Conservation (phyloP, 2,113 vertebrate genomes). For the Oncorhynchus kisutch region DNA sequence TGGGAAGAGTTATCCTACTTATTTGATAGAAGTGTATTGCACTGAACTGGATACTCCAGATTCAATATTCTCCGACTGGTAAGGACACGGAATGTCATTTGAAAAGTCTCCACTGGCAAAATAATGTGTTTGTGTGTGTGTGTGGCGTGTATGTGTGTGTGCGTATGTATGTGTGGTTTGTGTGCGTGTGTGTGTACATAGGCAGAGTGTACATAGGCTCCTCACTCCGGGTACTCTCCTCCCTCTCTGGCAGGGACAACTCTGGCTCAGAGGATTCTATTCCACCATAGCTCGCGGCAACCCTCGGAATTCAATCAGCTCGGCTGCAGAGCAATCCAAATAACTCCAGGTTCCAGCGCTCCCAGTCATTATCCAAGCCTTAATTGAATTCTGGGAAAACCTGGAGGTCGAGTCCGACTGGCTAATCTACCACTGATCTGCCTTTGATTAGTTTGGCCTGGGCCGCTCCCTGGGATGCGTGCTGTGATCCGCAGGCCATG, state of each 20-base stretch:
- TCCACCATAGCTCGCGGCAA: constrained; percentile 56
- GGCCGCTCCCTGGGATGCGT: constrained; percentile 40
- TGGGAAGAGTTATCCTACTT: constrained; percentile 48
- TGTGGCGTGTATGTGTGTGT: not conserved
- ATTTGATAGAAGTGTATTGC: constrained; percentile 62
- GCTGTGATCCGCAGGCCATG: constrained; percentile 50
- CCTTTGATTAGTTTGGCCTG: constrained; percentile 60
- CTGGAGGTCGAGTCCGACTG: constrained; percentile 60
- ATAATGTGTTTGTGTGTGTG: constrained; percentile 40
- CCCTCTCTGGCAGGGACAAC: constrained; percentile 34
- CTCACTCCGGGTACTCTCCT: constrained; percentile 26
- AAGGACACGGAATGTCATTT: constrained; percentile 48
- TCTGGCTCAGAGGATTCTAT: constrained; percentile 47
- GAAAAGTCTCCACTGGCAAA: constrained; percentile 44
- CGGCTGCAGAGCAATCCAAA: constrained; percentile 63
- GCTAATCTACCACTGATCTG: constrained; percentile 72
- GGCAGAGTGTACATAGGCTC: constrained; percentile 36
- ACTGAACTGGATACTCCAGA: constrained; percentile 55
- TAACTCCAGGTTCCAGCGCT: constrained; percentile 47
- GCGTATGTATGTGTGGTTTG: constrained; percentile 25
- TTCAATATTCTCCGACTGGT: constrained; percentile 35
- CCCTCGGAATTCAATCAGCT: constrained; percentile 67
- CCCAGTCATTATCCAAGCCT: constrained; percentile 66
- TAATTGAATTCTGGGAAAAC: constrained; percentile 72
- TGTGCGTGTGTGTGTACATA: not conserved